These are phyloP conservation scores for Falco punctatus DNA, from an alignment of 2,113 vertebrate species.

Conservation along the genomic window DNA sequence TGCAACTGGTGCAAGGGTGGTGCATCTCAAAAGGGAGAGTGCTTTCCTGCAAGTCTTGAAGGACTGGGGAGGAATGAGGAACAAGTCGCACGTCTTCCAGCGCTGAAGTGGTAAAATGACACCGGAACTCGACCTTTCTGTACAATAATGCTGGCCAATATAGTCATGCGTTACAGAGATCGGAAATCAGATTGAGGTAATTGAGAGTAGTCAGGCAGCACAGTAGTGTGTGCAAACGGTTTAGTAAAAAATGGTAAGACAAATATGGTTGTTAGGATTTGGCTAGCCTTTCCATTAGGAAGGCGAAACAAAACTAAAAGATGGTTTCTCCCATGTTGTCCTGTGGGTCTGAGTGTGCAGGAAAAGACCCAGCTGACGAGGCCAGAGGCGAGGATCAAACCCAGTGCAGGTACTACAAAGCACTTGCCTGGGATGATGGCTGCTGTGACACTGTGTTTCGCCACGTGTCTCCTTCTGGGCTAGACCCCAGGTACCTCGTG, in stretches of 20 bases:
- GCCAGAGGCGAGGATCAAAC: background rate
- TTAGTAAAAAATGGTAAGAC: background rate
- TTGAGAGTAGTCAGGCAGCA: background rate
- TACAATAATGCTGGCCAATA: background rate
- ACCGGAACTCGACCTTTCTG: background rate
- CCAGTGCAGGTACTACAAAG: background rate
- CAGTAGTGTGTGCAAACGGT: background rate
- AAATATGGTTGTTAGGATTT: background rate
- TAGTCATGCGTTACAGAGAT: background rate
- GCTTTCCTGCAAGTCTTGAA: background rate
- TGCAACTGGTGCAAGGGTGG: accelerated
- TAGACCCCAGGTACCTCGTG: background rate
- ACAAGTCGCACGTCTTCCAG: background rate
- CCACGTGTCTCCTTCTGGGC: accelerated
- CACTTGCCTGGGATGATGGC: background rate
- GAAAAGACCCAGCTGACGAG: background rate
- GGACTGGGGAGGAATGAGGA: background rate
- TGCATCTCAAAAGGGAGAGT: background rate
- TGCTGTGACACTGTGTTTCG: background rate
- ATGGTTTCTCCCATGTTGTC: background rate
- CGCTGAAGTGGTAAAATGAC: background rate
- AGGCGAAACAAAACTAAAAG: background rate
- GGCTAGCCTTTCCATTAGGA: background rate
- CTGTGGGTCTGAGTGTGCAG: accelerated
- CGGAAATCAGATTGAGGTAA: background rate